Evolutionary conservation across 2,888 invertebrate genomes (phyloP), one percentile per base, ranked within the genome.

Genomic region (Rutpela maculata): DNA sequence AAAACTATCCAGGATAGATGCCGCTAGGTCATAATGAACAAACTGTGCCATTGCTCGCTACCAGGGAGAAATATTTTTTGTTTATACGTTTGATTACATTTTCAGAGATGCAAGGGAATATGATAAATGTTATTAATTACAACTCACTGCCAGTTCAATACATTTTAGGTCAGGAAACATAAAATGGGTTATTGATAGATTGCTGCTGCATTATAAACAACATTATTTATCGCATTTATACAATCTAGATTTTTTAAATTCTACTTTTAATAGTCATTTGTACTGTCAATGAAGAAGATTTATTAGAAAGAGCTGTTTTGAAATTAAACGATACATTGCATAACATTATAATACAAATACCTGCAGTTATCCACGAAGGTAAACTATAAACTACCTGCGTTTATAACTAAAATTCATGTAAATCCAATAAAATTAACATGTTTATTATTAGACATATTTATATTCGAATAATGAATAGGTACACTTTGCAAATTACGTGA

Each of bases 321-420:
- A 50, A 50, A 50, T 43, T 50, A 50, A 50, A 50, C 50, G 2
- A 59, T 22, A 59, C 12, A 60, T 11, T 26, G 50, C 50, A 50
- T 50, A 50, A 15, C n/a, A 26, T 26, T 26, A 60, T 60, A 26
- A 31, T n/a, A 60, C 60, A 26, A 60, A 15, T n/a, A 50, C 7
- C 50, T 5, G 50, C 3, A n/a, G 15, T 63, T 18, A 15, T 63
- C 35, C 31, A 7, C 17, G n/a, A 62, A 59, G 15, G 59, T 26
- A 62, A 63, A 63, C 9, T n/a, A 17, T 50, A 43, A 43, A 43
- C 12, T 50, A 63, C 22, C 6, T 31, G 12, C 31, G 62, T 63
- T 63, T 63, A 31, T 63, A 35, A 31, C 62, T 63, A 63, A 63
- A 63, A 63, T 63, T 7, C 6, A 63, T 63, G 62, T 63, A 35